Percentiles rank a stretch among this genome's conserved stretches.
Conservation (phyloP, 2,797 vertebrate genomes). For the Malurus leucopterus region DNA sequence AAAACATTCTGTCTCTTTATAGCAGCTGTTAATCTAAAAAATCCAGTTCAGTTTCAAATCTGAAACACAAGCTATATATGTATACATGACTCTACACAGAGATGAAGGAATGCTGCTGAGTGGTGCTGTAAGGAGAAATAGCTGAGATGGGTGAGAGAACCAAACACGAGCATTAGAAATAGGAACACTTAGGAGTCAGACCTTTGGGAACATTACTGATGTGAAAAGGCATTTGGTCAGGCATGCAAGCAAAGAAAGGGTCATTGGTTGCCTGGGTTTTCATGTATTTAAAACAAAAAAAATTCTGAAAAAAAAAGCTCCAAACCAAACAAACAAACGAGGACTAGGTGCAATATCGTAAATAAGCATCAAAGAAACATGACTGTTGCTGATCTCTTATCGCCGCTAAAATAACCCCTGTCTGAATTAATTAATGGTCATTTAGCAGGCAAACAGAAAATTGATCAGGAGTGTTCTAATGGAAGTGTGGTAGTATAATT, state of each 20-base stretch:
- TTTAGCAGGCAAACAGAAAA: background rate
- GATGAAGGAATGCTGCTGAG: background rate
- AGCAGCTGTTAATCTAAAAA: background rate
- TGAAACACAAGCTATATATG: background rate
- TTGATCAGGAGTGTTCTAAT: background rate
- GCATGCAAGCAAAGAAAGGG: background rate
- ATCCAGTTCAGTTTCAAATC: background rate
- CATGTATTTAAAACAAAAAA: background rate
- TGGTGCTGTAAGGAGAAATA: background rate
- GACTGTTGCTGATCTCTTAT: background rate
- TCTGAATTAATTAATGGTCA: background rate
- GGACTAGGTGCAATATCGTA: background rate
- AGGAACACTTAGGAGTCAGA: background rate
- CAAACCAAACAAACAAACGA: background rate
- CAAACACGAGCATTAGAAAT: background rate
- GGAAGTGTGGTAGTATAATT: background rate
- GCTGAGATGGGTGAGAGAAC: background rate
- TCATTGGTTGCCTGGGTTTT: background rate
- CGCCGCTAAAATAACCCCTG: background rate
- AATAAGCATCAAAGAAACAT: background rate
- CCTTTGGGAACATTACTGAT: background rate
- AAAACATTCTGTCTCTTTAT: background rate
- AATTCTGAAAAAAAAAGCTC: background rate
- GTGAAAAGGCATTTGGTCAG: background rate
- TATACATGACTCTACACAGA: background rate